Percentiles rank a stretch among this genome's conserved stretches.
Conservation (phyloP, 2,113 vertebrate genomes). For the Ahaetulla prasina region DNA sequence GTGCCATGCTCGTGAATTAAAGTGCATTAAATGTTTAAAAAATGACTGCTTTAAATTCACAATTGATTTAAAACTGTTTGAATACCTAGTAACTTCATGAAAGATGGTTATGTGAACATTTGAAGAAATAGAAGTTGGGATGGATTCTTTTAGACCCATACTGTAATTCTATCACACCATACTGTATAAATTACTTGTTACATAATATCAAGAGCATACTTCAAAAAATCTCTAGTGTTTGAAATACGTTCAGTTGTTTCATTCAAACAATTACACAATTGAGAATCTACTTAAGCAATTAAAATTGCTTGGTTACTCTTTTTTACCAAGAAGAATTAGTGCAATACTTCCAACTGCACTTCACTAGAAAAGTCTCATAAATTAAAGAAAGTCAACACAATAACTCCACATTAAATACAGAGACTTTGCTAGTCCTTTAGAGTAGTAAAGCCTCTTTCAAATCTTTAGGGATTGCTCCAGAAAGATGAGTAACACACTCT, state of each 20-base stretch:
- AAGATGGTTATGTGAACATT: background rate
- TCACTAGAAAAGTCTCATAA: background rate
- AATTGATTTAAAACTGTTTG: constrained; percentile 5
- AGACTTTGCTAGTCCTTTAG: background rate
- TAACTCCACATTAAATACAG: background rate
- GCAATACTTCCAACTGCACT: background rate
- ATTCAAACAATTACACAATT: background rate
- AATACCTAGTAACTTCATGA: background rate
- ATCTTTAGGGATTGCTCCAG: background rate
- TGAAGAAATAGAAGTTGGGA: background rate
- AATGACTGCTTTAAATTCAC: constrained; percentile 26
- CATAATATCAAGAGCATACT: background rate
- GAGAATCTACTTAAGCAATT: constrained; percentile 6
- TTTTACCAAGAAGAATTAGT: background rate
- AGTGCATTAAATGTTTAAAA: constrained; percentile 14
- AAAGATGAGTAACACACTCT: constrained; percentile 1
- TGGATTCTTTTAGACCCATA: background rate
- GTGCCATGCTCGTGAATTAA: background rate
- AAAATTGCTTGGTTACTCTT: background rate
- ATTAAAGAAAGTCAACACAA: constrained; percentile 3
- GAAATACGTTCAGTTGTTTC: background rate
- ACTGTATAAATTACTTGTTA: background rate
- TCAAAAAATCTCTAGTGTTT: background rate
- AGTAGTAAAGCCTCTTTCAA: background rate
- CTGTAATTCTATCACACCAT: background rate